Base-by-base conservation (phyloP, 2,113 vertebrate genomes). In the Nothoprocta pentlandii region DNA sequence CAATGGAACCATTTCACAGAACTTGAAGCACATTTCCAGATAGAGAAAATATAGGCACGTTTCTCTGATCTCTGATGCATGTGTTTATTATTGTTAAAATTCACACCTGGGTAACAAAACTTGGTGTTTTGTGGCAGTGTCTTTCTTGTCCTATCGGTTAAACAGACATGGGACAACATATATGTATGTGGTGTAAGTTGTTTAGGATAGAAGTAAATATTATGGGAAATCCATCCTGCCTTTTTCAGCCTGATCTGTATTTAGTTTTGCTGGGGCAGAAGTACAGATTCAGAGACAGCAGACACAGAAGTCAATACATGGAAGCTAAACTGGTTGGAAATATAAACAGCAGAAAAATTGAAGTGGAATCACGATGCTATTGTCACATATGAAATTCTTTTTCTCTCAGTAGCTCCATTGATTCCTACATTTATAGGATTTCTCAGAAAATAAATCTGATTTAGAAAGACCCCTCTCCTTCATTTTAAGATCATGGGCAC, bases 361-460 rank as follows among this genome's bases (percentile, higher is more conserved):
- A 83, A 80, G 63, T 94, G 58, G 73, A 91, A 53, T 70, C 61
- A 81, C 21, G 66, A 41, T 86, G 75, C 47, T 66, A 53, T 91
- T 95, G 74, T 90, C 61, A 63, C 47, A 61, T 85, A 42, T 23
- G 44, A 70, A 54, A 51, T 94, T 94, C 8, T 81, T 89, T 93
- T 92, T 54, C 67, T 56, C 61, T 93, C 85, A 71, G 53, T 68
- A 85, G 64, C 62, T 93, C 49, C 42, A 39, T n/a, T 68, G 79
- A 61, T 87, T 93, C 53, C 44, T 78, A 81, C 6, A 15, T 32
- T 80, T 93, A 30, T 1, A 14, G 42, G 70, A 49, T 77, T 93
- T 88, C 73, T 83, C 39, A 75, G 66, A 58, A 95, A 44, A 80
- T 93, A 63, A 56, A 28, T 85, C 66, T 79, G 41, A 82, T 79